phyloP scores from a whole-genome alignment of 2,888 invertebrate species.

The Norana najaformis region DNA sequence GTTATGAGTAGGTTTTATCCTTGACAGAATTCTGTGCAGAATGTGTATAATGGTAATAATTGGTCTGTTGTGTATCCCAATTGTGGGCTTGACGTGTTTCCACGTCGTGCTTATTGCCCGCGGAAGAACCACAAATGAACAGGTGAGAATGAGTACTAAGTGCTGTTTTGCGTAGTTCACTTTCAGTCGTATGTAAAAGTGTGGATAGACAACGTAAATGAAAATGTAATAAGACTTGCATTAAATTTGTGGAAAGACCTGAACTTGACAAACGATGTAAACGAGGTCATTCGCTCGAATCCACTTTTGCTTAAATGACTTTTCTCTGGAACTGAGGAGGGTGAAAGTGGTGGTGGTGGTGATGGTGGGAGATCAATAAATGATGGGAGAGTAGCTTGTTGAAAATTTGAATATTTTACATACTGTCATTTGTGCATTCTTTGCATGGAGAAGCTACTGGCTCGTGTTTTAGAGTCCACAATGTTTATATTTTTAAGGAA shows the following conservation, averaged over 20 bases:
- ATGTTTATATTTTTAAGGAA: not conserved
- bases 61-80: slow-evolving; percentile 84
- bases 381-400: not conserved
- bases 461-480: not conserved
- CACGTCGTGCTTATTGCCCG: slow-evolving; percentile 94
- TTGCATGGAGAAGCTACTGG: not conserved
- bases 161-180: not conserved
- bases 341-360: not conserved
- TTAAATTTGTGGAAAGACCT: too few species aligned
- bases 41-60: slow-evolving; percentile 48
- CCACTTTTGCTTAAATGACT: too few species aligned
- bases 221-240: too few species aligned
- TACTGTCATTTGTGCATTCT: not conserved
- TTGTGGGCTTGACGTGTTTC: slow-evolving; percentile 95
- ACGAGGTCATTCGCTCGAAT: too few species aligned
- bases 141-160: slow-evolving; percentile 64
- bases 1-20: not conserved
- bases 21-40: slow-evolving; percentile 45
- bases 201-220: not conserved
- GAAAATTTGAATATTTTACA: not conserved
- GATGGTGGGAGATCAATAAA: too few species aligned
- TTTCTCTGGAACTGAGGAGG: too few species aligned
- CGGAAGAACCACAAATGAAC: slow-evolving; percentile 98
- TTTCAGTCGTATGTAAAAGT: not conserved
- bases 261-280: too few species aligned